Evolutionary conservation across 1,140 invertebrate species (phyloP), one percentile per base, ranked within the genome.

Genomic region (Araneus ventricosus): DNA sequence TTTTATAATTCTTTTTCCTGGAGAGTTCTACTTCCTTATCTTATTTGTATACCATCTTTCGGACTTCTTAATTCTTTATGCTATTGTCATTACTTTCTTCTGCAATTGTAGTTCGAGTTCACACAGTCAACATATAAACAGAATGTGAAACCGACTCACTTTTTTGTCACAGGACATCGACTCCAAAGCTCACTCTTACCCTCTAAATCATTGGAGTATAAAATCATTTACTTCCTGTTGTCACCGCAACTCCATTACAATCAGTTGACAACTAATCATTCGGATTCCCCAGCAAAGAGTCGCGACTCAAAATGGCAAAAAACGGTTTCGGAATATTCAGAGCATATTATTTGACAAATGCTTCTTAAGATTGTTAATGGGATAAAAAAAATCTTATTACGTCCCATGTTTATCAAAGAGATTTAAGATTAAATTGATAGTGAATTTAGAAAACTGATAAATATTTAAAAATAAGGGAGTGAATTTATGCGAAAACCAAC

Each of bases 131-230:
- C n/a, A 67, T 67, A 27, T 30, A n/a, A n/a, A 63, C 24, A 67
- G 7, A n/a, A 61, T 22, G 20, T 61, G 24, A 61, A 8, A 67
- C 2, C 24, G 22, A 45, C 39, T 41, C 27, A 4, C 37, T 24
- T n/a, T 45, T 24, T 82, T 22, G 79, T 82, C 79, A 82, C 79
- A 82, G 79, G 41, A 82, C 79, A 45, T 41, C n/a, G 39, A 82
- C 79, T 82, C 79, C 10, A n/a, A 82, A n/a, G 24, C 10, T 67
- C 27, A 37, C 30, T 79, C 34, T 27, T 24, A 63, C n/a, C 59
- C 59, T 75, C 27, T 14, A 22, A 39, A 20, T n/a, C 79, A 30
- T 52, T 82, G 39, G 41, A 41, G 22, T 24, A 20, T 52, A 41
- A 82, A 82, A 82, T 30, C 37, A 22, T n/a, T 82, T 30, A n/a